Base-by-base conservation (phyloP, 2,797 vertebrate genomes). In the Malurus leucopterus region DNA sequence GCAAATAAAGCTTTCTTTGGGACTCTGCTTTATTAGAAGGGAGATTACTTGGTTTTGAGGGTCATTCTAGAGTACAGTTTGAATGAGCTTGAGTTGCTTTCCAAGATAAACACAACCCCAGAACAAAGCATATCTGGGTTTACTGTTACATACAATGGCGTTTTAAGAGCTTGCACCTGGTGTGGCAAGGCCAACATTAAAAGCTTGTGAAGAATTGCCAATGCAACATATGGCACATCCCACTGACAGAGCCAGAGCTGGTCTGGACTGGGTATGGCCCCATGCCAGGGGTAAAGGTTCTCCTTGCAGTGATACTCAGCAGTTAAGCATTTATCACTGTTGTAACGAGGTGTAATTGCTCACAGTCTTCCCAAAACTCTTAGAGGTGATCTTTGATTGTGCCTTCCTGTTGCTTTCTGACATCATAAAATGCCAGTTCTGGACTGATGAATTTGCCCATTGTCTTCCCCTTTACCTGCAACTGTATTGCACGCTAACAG, bases 41-140 rank as follows among this genome's bases (percentile, higher is more conserved):
- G 81, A 87, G 93, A 94, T 86, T 90, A 84, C 89, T 93, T 96
- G 83, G 89, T 79, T 95, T 93, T 83, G 92, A 94, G 95, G 89
- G 89, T 95, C 93, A 92, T 63, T 77, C 94, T 88, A 62, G 86
- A 95, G 86, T 91, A 91, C 76, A 58, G 64, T 90, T 90, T 89
- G 82, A 93, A 80, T 89, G 89, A 96, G 95, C 61, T 91, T 58
- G 81, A 92, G 81, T 92, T 95, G 91, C 64, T 92, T 70, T 95
- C 94, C 88, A 93, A 91, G 93, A 82, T 93, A 83, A 95, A 93
- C 90, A 94, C 86, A 88, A 71, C 64, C 62, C 54, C 69, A 84
- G 95, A 92, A 94, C 68, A 95, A 94, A 93, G 94, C 88, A 86
- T 93, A 92, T 95, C 58, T 93, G 86, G 76, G 81, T 93, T 88